Evolutionary conservation across 2,113 vertebrate species (phyloP).

Genomic region (Himantopus leucocephalus): DNA sequence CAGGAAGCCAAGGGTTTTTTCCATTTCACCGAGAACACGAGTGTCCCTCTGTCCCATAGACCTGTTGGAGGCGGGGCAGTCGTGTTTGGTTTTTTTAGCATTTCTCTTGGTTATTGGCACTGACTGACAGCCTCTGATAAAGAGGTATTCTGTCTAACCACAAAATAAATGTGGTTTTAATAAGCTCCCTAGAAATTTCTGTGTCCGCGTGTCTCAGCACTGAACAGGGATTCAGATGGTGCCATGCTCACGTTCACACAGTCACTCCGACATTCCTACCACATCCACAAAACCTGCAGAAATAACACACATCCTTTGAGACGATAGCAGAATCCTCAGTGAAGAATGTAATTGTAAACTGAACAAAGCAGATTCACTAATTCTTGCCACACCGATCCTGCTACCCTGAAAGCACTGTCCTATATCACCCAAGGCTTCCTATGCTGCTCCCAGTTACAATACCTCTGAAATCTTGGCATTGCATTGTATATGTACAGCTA

Average conservation of each 20-base stretch:
- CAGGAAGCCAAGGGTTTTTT: not conserved
- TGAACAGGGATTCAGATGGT: not conserved
- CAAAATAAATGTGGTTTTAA: not conserved
- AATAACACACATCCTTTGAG: not conserved
- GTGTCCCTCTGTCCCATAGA: not conserved
- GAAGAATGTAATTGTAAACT: not conserved
- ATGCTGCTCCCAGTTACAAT: not conserved
- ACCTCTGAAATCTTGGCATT: not conserved
- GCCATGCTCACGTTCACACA: not conserved
- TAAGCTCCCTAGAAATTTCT: not conserved
- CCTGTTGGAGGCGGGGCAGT: too few species aligned
- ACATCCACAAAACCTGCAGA: not conserved
- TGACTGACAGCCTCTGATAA: not conserved
- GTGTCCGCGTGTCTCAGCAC: not conserved
- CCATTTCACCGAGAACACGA: not conserved
- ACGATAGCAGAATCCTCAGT: not conserved
- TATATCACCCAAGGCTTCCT: not conserved
- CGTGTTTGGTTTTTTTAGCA: not conserved
- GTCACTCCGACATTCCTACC: not conserved
- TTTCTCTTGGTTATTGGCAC: not conserved
- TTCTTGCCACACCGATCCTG: not conserved
- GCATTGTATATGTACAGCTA: not conserved
- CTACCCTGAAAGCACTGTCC: not conserved
- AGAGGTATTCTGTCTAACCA: not conserved
- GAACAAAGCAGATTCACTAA: not conserved